Evolutionary conservation across 2,888 invertebrate genomes (phyloP).

Genomic region (Tenthredo amoena): DNA sequence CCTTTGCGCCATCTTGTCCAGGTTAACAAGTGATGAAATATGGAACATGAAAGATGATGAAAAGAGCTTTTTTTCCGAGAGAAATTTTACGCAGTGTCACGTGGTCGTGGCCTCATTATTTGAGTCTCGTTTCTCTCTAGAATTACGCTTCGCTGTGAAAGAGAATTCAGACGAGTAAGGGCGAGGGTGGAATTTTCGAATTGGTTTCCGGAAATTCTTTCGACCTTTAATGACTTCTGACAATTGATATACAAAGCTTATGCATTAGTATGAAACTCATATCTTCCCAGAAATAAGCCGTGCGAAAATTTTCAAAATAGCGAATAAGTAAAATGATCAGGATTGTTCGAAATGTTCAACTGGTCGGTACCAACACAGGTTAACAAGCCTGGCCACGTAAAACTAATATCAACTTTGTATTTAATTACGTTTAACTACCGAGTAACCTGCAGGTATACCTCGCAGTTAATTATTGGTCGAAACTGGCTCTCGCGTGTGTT

Average conservation of each 20-base stretch:
- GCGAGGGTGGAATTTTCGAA: background rate
- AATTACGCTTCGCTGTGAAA: background rate
- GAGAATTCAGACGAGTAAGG: background rate
- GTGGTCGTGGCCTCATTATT: slow-evolving; percentile 8
- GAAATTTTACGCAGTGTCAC: background rate
- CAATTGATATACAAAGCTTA: background rate
- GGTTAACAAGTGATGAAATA: background rate
- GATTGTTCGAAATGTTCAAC: slow-evolving; percentile 12
- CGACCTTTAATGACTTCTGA: background rate
- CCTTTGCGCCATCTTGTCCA: background rate
- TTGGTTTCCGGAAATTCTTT: background rate
- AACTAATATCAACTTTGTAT: slow-evolving; percentile 51
- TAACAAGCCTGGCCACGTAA: slow-evolving; percentile 42
- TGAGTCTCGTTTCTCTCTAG: background rate
- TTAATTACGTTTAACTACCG: slow-evolving; percentile 50
- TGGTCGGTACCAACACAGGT: background rate
- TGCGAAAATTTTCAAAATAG: background rate
- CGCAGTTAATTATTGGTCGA: slow-evolving; percentile 42
- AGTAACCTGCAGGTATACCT: slow-evolving; percentile 27
- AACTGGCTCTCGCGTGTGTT: slow-evolving; percentile 9
- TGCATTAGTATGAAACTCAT: background rate
- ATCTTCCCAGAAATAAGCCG: background rate
- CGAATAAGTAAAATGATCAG: background rate
- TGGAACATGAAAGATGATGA: background rate
- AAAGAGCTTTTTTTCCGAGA: background rate